Evolutionary conservation across 2,888 invertebrate species (phyloP), one percentile per base, ranked within the genome.

Genomic region (Hofmannophila pseudospretella): DNA sequence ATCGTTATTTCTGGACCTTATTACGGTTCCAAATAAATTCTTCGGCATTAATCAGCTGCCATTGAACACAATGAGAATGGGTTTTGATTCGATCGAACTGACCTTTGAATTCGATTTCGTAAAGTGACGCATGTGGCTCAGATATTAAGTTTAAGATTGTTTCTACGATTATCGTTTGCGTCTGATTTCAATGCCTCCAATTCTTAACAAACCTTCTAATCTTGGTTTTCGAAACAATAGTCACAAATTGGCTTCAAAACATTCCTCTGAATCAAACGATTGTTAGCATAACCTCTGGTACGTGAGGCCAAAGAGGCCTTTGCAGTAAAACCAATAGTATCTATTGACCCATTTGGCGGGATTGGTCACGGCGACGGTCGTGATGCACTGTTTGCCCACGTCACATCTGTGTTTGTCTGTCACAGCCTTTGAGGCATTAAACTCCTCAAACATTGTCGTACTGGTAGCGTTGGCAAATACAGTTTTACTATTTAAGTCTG

Each of bases 401-500:
- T 72, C 76, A 67, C 82, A 80, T 79, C 79, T 81, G 82, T 84
- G 80, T 82, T 81, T 77, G 77, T 61, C 71, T 74, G 77, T 76
- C 75, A 71, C 73, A 73, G 72, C 67, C 69, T 76, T 77, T 67
- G 70, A 77, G 67, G 67, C 64, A 65, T 67, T 73, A 70, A 75
- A 75, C 77, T 70, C 64, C 58, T 67, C 66, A 76, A 75, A 75
- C 70, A 78, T 58, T 58, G 64, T 65, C 61, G 66, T 61, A 61
- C 62, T 62, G 61, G 67, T 71, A 71, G 71, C 68, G 61, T 58
- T 45, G 50, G 59, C 61, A 76, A 75, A 76, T 57, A 33, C 3
- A 23, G 25, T 26, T 26, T 26, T 26, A 26, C 16, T 22, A 14
- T 22, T 8, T 22, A 32, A 8, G 32, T 32, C 22, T 22, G 12